phyloP scores from a whole-genome alignment of 1,140 invertebrate species.

The Lasioglossum albipes region DNA sequence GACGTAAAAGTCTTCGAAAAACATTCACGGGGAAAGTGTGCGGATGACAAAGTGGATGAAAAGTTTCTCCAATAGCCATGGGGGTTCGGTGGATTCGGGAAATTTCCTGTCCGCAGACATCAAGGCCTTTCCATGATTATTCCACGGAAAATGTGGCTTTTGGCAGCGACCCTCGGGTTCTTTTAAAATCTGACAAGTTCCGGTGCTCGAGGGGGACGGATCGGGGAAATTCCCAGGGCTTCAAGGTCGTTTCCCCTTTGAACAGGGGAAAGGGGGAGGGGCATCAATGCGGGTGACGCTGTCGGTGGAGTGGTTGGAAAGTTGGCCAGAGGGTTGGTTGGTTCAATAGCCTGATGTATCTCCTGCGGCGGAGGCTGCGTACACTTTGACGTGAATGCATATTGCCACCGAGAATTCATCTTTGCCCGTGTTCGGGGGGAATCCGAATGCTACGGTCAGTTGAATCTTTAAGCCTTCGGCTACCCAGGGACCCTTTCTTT shows the following conservation, averaged over 20 bases:
- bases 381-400: not conserved
- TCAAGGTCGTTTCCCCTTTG: constrained; percentile 52
- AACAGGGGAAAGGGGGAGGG: no score
- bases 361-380: not conserved
- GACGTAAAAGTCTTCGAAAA: no score
- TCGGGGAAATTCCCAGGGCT: constrained; percentile 23
- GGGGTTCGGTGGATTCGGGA: no score
- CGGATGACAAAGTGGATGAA: no score
- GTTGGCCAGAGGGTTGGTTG: constrained; percentile 5
- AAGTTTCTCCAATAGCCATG: no score
- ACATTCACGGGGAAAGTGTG: no score
- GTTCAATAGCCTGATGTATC: constrained; percentile 2
- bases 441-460: not conserved
- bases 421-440: not conserved
- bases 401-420: not conserved
- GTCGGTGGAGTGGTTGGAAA: not conserved
- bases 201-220: not conserved
- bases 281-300: not conserved
- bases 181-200: not conserved
- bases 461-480: not conserved
- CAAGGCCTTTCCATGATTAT: no score
- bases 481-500: no score
- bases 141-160: no score
- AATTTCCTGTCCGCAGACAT: no score
- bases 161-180: not conserved